These are phyloP conservation scores for Alectura lathami DNA, from an alignment of 2,113 vertebrate species.

Conservation along the genomic window DNA sequence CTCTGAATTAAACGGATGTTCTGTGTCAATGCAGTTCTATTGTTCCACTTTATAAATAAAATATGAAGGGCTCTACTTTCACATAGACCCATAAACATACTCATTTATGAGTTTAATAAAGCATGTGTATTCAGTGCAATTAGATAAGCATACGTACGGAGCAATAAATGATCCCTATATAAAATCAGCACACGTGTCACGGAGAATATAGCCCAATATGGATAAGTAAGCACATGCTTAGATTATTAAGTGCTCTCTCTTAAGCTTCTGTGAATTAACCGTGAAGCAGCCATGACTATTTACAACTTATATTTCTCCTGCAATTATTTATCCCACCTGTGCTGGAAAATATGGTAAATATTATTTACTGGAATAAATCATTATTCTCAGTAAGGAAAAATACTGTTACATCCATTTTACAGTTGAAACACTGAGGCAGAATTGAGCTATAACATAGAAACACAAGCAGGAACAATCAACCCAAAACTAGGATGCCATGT, in stretches of 20 bases:
- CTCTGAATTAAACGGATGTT: conserved; percentile 53
- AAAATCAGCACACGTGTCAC: neutral
- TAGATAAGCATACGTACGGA: conserved; percentile 43
- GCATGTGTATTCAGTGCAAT: conserved; percentile 32
- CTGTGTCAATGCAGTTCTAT: conserved; percentile 34
- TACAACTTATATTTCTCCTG: neutral
- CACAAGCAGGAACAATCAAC: neutral
- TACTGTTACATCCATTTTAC: neutral
- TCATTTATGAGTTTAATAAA: conserved; percentile 64
- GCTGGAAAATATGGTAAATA: neutral
- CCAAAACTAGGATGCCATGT: rapidly evolving
- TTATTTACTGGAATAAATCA: neutral
- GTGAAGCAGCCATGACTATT: neutral
- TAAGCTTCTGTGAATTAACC: conserved; percentile 18
- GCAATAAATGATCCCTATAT: conserved; percentile 24
- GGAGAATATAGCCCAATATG: neutral
- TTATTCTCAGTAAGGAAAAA: neutral
- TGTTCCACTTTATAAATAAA: conserved; percentile 68
- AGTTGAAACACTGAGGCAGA: neutral
- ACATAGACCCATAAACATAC: conserved; percentile 20
- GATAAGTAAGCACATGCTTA: conserved; percentile 13
- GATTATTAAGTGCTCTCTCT: conserved; percentile 23
- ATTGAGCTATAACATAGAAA: neutral
- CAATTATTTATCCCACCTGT: neutral
- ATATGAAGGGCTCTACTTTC: conserved; percentile 55